Percentiles rank a stretch among this genome's conserved stretches.
These are phyloP conservation scores for Drosophila fuyamai DNA, from an alignment of 1,140 invertebrate genomes.

Conservation along the genomic window DNA sequence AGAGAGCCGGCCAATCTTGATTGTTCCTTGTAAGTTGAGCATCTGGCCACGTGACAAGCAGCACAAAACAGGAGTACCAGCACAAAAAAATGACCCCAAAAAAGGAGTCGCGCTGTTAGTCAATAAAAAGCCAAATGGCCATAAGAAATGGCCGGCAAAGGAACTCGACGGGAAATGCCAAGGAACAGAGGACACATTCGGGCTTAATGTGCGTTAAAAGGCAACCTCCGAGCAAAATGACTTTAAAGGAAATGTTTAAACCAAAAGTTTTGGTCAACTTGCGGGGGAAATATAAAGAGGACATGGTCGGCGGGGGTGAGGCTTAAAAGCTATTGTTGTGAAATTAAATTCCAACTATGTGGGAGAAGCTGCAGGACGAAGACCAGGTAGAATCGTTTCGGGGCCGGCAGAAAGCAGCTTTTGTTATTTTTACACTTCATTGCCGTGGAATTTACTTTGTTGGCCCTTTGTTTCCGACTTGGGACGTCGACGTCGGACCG, in stretches of 20 bases:
- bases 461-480: slow-evolving; percentile 61
- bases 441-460: slow-evolving; percentile 67
- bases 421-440: slow-evolving; percentile 70
- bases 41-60: slow-evolving; percentile 52
- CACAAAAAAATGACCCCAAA: slow-evolving; percentile 21
- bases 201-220: slow-evolving; percentile 62
- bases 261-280: slow-evolving; percentile 61
- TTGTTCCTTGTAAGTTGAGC: slow-evolving; percentile 15
- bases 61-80: slow-evolving; percentile 9
- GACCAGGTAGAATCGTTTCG: slow-evolving; percentile 27
- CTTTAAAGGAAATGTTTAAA: slow-evolving; percentile 64
- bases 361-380: slow-evolving; percentile 25
- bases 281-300: not conserved
- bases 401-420: slow-evolving; percentile 49
- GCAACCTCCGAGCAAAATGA: slow-evolving; percentile 30
- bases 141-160: slow-evolving; percentile 53
- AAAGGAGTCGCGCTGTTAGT: slow-evolving; percentile 41
- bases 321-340: slow-evolving; percentile 57
- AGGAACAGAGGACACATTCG: slow-evolving; percentile 46
- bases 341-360: slow-evolving; percentile 66
- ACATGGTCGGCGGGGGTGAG: not conserved
- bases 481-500: slow-evolving; percentile 26
- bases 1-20: slow-evolving; percentile 9
- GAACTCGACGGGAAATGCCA: slow-evolving; percentile 32
- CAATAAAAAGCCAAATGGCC: slow-evolving; percentile 65